Percentiles rank a stretch among this genome's conserved stretches.
Evolutionary conservation across 2,113 vertebrate genomes (phyloP).

Genomic region (Pipa parva): DNA sequence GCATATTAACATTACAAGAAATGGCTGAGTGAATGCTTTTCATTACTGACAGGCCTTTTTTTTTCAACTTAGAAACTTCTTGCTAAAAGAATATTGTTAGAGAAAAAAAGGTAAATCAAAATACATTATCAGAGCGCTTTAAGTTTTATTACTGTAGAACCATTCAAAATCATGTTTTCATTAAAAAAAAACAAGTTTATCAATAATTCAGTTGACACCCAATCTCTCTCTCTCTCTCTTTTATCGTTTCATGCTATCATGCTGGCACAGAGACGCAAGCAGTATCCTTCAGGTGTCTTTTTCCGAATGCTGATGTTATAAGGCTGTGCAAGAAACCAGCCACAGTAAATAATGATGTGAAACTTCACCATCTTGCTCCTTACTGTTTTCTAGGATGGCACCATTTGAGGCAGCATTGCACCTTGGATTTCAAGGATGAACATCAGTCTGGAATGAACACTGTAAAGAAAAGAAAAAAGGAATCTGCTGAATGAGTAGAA

Average conservation of each 20-base stretch:
- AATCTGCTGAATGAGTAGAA: too few relatives aligned
- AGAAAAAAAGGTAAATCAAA: background rate
- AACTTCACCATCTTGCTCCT: background rate
- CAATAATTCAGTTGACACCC: conserved; percentile 22
- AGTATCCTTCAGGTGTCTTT: conserved; percentile 13
- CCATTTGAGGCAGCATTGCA: background rate
- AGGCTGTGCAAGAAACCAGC: too few relatives aligned
- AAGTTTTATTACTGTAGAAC: background rate
- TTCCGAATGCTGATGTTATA: background rate
- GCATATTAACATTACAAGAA: background rate
- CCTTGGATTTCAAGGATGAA: background rate
- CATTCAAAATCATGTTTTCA: background rate
- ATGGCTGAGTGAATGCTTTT: background rate
- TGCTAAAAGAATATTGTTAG: background rate
- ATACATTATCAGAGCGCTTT: background rate
- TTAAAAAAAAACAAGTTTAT: background rate
- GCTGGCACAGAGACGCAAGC: conserved; percentile 1
- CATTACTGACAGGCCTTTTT: background rate
- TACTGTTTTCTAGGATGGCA: background rate
- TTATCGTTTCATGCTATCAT: background rate
- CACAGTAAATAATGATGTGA: background rate
- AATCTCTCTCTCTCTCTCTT: background rate
- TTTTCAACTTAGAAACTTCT: background rate
- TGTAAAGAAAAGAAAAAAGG: too few relatives aligned
- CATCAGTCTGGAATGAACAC: background rate